Evolutionary conservation across 1,140 invertebrate species (phyloP), one percentile per base, ranked within the genome.

Genomic region (Campoletis sonorensis): DNA sequence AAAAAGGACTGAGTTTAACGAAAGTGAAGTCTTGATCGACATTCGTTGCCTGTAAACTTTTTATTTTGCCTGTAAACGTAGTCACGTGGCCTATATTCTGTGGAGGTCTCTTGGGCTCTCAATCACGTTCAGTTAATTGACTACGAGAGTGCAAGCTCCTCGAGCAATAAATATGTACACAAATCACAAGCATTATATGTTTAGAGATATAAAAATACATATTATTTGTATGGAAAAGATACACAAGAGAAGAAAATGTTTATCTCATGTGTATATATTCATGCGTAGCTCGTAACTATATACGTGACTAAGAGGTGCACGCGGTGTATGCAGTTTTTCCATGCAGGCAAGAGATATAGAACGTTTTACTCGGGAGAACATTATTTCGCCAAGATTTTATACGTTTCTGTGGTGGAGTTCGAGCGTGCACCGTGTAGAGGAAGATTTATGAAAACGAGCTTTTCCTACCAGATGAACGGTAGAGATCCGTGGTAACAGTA

Each of bases 41-140:
- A 30, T 30, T 33, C 4, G 21, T 64, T 64, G 15, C 61, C 23
- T 23, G n/a, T n/a, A n/a, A n/a, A n/a, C 61, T 11, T 64, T 64
- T 23, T 64, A 2, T 26, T 23, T 16, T 27, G 61, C 8, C 61
- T 23, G 1, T 27, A n/a, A n/a, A 64, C 21, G 23, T 64, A 7
- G 4, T 5, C 15, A 7, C 30, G 30, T 27, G 30, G 13, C 27
- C 23, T 67, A 67, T 67, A 84, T 85, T 58, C 1, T n/a, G 76
- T 49, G 45, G 58, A 18, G 49, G 26, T 23, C 26, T 45, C 30
- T 78, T 18, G 83, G 85, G 83, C 76, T 82, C 78, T 79, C 82
- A 82, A 82, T 83, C 85, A 86, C 86, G 85, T 86, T 84, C 80
- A 37, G 81, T 85, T 86, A 86, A 86, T 86, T 86, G 85, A 86